phyloP scores from a whole-genome alignment of 2,113 vertebrate species.

The Sakesphorus luctuosus region DNA sequence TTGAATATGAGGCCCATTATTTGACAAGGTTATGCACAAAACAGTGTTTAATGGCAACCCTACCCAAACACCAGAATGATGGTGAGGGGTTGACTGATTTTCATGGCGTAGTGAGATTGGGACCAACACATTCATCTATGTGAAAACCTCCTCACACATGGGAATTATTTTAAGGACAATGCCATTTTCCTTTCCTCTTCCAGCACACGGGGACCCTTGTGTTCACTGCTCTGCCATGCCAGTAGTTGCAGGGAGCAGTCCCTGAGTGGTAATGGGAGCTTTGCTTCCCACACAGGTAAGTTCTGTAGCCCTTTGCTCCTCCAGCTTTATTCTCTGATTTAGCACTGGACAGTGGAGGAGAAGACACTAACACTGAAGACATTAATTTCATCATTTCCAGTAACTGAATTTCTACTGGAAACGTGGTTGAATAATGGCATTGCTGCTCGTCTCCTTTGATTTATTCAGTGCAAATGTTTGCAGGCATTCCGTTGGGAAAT shows the following conservation, averaged over 20 bases:
- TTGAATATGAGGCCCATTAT: not conserved
- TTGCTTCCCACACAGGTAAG: not conserved
- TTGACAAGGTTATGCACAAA: not conserved
- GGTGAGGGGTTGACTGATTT: not conserved
- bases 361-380: not conserved
- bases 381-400: not conserved
- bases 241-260: accelerated
- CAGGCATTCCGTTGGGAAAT: not conserved
- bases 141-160: accelerated
- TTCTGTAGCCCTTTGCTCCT: not conserved
- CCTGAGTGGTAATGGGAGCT: accelerated
- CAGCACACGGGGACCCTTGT: accelerated
- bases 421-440: not conserved
- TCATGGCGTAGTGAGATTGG: accelerated
- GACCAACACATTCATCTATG: accelerated
- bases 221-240: accelerated
- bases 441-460: not conserved
- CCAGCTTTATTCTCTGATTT: not conserved
- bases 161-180: not conserved
- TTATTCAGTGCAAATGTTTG: not conserved
- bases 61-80: not conserved
- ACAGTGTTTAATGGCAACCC: not conserved
- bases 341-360: not conserved
- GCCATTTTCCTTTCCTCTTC: not conserved
- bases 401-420: not conserved